phyloP scores from a whole-genome alignment of 1,140 invertebrate species.

The Brachionus paranguensis region DNA sequence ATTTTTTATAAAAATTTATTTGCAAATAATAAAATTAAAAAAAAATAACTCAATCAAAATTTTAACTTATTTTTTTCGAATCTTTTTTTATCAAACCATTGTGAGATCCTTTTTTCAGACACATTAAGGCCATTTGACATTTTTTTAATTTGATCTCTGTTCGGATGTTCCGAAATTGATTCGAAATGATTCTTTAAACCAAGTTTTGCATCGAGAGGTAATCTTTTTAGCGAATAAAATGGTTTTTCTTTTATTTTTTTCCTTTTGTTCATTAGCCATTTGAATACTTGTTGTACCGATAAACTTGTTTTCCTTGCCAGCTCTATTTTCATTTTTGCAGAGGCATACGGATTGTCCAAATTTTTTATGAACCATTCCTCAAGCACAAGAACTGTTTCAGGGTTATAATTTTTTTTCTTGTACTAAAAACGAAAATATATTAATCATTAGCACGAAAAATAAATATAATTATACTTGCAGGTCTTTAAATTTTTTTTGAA shows the following conservation, averaged over 20 bases:
- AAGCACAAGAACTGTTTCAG: background rate
- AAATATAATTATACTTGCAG: background rate
- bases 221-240: background rate
- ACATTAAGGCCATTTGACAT: background rate
- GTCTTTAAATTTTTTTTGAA: background rate
- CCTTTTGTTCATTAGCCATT: background rate
- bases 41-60: background rate
- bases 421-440: background rate
- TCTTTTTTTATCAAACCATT: conserved; percentile 21
- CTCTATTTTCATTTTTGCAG: background rate
- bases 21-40: conserved; percentile 13
- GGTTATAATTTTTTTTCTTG: conserved; percentile 1
- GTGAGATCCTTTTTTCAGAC: background rate
- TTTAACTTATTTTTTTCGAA: conserved; percentile 14
- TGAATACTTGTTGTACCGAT: background rate
- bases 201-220: background rate
- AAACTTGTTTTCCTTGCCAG: conserved; percentile 3
- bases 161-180: background rate
- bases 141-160: conserved; percentile 2
- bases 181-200: conserved; percentile 13
- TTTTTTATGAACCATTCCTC: background rate
- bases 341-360: background rate
- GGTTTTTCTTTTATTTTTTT: conserved; percentile 1
- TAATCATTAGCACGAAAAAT: background rate
- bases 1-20: background rate